phyloP scores from a whole-genome alignment of 2,797 vertebrate species.

The Dicrostonyx torquatus region DNA sequence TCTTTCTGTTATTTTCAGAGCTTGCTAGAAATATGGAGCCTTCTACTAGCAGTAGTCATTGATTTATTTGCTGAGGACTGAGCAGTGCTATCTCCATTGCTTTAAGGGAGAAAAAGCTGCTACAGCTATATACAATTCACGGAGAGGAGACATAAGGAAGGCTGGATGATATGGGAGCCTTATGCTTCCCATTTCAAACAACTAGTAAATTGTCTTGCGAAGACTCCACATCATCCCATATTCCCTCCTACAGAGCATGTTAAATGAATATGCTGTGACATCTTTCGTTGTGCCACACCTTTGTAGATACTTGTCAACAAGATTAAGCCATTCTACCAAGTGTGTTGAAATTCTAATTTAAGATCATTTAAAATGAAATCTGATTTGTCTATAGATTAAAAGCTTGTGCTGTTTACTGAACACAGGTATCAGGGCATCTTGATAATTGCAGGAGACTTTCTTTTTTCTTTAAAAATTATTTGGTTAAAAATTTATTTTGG shows the following conservation, averaged over 20 bases:
- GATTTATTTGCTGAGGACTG: background rate
- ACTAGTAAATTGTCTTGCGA: background rate
- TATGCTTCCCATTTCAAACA: background rate
- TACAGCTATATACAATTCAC: background rate
- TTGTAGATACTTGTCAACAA: background rate
- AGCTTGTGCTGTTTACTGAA: background rate
- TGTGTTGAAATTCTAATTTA: background rate
- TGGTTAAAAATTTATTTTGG: background rate
- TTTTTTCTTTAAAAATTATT: background rate
- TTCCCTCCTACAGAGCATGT: background rate
- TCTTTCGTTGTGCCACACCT: background rate
- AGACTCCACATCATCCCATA: fast-evolving
- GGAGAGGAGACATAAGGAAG: background rate
- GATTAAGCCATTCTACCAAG: background rate
- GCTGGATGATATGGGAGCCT: background rate
- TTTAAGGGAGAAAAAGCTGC: background rate
- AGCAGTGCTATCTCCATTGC: background rate
- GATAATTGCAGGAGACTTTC: background rate
- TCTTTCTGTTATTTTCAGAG: background rate
- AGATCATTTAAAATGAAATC: background rate
- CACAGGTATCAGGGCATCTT: background rate
- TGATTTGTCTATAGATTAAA: background rate
- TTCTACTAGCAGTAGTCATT: background rate
- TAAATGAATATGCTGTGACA: background rate
- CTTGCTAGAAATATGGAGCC: background rate